phyloP scores from a whole-genome alignment of 1,140 invertebrate species.

The Bicyclus anynana region DNA sequence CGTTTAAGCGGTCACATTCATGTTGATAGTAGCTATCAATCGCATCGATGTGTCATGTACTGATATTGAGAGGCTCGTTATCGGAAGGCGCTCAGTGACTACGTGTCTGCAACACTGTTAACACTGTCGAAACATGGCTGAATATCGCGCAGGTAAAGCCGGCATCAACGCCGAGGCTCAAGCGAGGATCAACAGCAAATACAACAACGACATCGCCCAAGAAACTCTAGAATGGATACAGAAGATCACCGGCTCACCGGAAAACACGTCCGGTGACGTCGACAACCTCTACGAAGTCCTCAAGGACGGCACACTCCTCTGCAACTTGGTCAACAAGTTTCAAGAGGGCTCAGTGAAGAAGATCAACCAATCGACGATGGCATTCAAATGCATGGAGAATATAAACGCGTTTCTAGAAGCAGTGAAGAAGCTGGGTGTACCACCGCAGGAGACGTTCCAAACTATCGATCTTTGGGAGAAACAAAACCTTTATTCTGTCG shows the following conservation, averaged over 20 bases:
- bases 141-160: constrained; percentile 66
- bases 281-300: constrained; percentile 93
- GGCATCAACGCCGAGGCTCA: constrained; percentile 72
- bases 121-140: constrained; percentile 56
- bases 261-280: constrained; percentile 89
- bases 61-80: constrained; percentile 56
- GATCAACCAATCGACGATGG: constrained; percentile 91
- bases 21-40: constrained; percentile 60
- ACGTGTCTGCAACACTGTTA: constrained; percentile 57
- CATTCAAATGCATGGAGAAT: constrained; percentile 99
- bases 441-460: constrained; percentile 97
- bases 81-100: constrained; percentile 63
- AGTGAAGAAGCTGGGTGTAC: constrained; percentile 92
- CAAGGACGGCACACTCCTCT: constrained; percentile 91
- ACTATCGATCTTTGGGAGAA: constrained; percentile 98
- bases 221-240: constrained; percentile 96
- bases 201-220: constrained; percentile 92
- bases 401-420: constrained; percentile 96
- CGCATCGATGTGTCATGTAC: constrained; percentile 35
- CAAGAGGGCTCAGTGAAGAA: constrained; percentile 91
- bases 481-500: constrained; percentile 97
- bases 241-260: constrained; percentile 86
- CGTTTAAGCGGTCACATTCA: constrained; percentile 37
- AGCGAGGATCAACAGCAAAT: constrained; percentile 92
- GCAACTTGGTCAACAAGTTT: constrained; percentile 89